Evolutionary conservation across 2,113 vertebrate genomes (phyloP).

Genomic region (Accipiter cooperii): DNA sequence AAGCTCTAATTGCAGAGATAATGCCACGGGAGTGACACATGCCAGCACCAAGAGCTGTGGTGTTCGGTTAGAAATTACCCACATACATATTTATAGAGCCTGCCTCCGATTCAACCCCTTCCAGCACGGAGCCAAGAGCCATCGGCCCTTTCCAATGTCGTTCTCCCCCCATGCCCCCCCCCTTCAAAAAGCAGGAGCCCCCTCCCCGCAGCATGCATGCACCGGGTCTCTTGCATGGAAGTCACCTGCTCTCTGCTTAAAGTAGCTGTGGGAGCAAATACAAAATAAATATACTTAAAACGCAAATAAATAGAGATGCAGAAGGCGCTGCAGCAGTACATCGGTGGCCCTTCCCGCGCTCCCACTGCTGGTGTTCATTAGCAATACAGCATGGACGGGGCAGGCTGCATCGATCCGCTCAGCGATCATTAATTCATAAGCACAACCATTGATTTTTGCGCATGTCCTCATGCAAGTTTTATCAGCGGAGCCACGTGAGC

Average conservation of each 20-base stretch:
- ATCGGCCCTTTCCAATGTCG: not conserved
- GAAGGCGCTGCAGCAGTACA: not conserved
- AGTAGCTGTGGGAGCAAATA: not conserved
- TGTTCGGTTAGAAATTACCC: not conserved
- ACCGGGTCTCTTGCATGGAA: not conserved
- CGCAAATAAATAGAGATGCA: not conserved
- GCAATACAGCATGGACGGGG: not conserved
- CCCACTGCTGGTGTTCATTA: not conserved
- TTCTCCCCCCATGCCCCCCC: too few species aligned
- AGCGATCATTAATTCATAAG: not conserved
- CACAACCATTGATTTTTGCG: not conserved
- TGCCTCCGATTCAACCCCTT: not conserved
- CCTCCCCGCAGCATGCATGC: accelerated
- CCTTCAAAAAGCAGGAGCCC: not conserved
- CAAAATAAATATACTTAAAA: not conserved
- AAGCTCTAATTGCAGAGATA: not conserved
- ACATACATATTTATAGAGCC: not conserved
- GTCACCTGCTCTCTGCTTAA: not conserved
- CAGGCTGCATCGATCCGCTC: not conserved
- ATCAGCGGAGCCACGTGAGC: not conserved
- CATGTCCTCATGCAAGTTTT: not conserved
- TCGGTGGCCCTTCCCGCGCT: not conserved
- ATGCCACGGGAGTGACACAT: not conserved
- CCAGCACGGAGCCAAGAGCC: not conserved
- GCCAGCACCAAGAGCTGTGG: not conserved